Base-by-base conservation (phyloP, 2,888 invertebrate species). In the Alloscopus bannaensis region DNA sequence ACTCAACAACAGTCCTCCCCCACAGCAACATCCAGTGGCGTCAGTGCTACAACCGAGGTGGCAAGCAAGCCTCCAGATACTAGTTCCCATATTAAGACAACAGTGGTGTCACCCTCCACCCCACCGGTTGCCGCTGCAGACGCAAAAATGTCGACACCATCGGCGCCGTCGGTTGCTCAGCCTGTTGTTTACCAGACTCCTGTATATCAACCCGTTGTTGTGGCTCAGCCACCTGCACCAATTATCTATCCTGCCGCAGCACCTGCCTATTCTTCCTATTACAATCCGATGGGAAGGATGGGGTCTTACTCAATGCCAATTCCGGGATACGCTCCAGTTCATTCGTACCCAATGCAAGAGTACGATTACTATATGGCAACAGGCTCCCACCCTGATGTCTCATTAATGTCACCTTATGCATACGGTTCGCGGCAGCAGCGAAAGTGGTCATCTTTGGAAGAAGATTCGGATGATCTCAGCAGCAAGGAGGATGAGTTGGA, bases 401-500 rank as follows among this genome's bases (percentile, higher is more conserved):
- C 36, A 6, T 36, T 36, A 36, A 36, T 8, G 8, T 36, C 36
- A 8, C 8, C 36, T 36, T 8, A 36, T 36, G 8, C 36, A 36
- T 36, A 36, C 13, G 13, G 6, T 36, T 6, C 36, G 36, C 13
- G n/a, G n/a, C n/a, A n/a, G 13, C 13, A 36, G 36, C 36, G 13
- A 6, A 6, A 36, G 36, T 13, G 36, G 36, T 36, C 36, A 36
- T 3, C 8, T 3, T 47, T 4, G n/a, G 18, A 6, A 6, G 47
- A n/a, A 13, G 4, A 6, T n/a, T n/a, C 47, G 3, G 47, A 47
- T 47, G 11, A 47, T n/a, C 3, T 50, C 2, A 29, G 47, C 20
- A 66, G 47, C 16, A 29, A 47, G 22, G 18, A 28, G 52, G 66
- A 66, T n/a, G 66, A 66, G 20, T 50, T 66, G 66, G 66, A 66